Base-by-base conservation (phyloP, 2,888 invertebrate genomes). In the Lottia scabra region DNA sequence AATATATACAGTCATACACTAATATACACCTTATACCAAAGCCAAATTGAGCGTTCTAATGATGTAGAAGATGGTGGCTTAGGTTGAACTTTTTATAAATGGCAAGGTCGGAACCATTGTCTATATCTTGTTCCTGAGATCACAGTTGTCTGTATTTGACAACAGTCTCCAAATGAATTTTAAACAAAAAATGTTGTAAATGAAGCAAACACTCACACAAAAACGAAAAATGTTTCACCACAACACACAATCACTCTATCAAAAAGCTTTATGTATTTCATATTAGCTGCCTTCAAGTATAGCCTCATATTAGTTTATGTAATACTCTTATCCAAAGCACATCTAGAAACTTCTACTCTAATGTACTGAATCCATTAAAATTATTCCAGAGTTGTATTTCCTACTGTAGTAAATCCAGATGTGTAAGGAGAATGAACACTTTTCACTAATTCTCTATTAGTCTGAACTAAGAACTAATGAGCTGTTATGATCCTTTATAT, bases 101-200 rank as follows among this genome's bases (percentile, higher is more conserved):
- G 56, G 56, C 56, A 56, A 56, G 56, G 56, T 56, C 56, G 56
- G 56, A 56, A 56, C 56, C 56, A 56, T 56, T 56, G 56, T 56
- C 23, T 56, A 38, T 56, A 19, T 56, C 23, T 19, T 23, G 56
- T 56, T 56, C 56, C 56, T 56, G 56, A 56, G 56, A 56, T 56
- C 56, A 56, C 19, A 56, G 56, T 56, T 56, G 19, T 56, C 56
- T 56, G 19, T 23, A 56, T 8, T 38, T 19, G 56, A 56, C 56
- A 56, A 56, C 56, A 56, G 56, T 56, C 23, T 56, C 56, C 56
- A 56, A 12, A 56, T 56, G 56, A 56, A 38, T 38, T 38, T 8
- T 38, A 38, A 38, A 38, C 38, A 38, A 38, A 38, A 30, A 38
- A 38, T 38, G 38, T 38, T 38, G 38, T 38, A 38, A 38, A 38